These are phyloP conservation scores for Recurvirostra avosetta DNA, from an alignment of 2,113 vertebrate genomes.

Conservation along the genomic window DNA sequence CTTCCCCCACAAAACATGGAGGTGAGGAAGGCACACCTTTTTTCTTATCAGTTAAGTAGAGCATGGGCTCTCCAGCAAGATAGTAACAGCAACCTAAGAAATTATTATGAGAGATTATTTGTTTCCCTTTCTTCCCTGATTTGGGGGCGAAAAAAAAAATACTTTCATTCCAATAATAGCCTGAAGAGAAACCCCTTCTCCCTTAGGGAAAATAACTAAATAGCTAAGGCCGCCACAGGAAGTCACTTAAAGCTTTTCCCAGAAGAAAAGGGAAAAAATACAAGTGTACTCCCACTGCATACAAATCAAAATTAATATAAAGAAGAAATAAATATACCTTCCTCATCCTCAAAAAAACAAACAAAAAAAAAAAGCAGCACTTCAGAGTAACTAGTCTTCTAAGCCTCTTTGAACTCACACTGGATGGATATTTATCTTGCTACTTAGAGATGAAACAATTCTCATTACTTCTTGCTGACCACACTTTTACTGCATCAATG, in stretches of 20 bases:
- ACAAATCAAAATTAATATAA: background rate
- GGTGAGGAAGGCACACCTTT: background rate
- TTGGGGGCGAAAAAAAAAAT: fast-evolving
- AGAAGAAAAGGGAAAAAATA: background rate
- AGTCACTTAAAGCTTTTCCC: background rate
- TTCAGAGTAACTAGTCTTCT: background rate
- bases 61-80: background rate
- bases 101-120: background rate
- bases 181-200: background rate
- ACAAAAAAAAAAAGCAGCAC: background rate
- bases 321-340: background rate
- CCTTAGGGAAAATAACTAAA: background rate
- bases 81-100: background rate
- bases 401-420: background rate
- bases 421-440: background rate
- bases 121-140: background rate
- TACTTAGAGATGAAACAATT: background rate
- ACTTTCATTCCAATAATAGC: background rate
- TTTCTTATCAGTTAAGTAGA: background rate
- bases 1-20: background rate
- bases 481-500: background rate
- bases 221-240: background rate
- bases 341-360: background rate
- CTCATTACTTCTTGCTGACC: background rate
- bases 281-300: background rate